These are phyloP conservation scores for Seriola aureovittata DNA, from an alignment of 2,113 vertebrate genomes.

Conservation along the genomic window DNA sequence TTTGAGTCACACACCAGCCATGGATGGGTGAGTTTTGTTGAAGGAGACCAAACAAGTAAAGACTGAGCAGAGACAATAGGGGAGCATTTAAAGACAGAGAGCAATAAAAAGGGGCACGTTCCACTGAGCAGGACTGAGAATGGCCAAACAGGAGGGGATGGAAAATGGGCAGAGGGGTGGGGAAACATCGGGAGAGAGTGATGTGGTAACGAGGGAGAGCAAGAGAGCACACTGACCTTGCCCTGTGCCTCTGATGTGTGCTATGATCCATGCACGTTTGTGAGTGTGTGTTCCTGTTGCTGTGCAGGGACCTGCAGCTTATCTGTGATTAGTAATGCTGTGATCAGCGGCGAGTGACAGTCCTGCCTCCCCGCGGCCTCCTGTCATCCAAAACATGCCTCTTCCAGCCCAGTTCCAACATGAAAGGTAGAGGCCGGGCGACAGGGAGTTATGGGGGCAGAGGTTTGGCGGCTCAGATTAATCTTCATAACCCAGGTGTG, in stretches of 20 bases:
- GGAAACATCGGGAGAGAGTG: not conserved
- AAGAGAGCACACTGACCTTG: constrained; percentile 61
- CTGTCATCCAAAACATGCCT: constrained; percentile 71
- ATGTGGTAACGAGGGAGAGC: constrained; percentile 18
- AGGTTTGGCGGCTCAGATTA: constrained; percentile 52
- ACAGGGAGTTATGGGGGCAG: constrained; percentile 24
- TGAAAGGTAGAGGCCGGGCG: constrained; percentile 60
- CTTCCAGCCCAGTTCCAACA: constrained; percentile 56
- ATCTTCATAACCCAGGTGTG: constrained; percentile 66
- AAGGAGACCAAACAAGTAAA: constrained; percentile 41
- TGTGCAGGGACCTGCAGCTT: constrained; percentile 66
- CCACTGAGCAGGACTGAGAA: constrained; percentile 28
- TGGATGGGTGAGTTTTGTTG: constrained; percentile 37
- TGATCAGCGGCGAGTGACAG: constrained; percentile 78
- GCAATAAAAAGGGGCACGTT: constrained; percentile 69
- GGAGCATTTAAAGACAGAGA: constrained; percentile 36
- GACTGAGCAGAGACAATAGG: constrained; percentile 24
- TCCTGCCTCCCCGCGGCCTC: constrained; percentile 56
- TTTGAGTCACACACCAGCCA: constrained; percentile 44
- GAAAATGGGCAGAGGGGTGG: not conserved
- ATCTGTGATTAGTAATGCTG: constrained; percentile 81
- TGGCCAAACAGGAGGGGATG: not conserved
- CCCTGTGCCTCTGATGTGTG: constrained; percentile 54
- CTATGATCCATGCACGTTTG: constrained; percentile 60
- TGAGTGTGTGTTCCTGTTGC: constrained; percentile 48